phyloP scores from a whole-genome alignment of 37 sponge, comb jelly and placozoan species.

The Axinella damicornis region DNA sequence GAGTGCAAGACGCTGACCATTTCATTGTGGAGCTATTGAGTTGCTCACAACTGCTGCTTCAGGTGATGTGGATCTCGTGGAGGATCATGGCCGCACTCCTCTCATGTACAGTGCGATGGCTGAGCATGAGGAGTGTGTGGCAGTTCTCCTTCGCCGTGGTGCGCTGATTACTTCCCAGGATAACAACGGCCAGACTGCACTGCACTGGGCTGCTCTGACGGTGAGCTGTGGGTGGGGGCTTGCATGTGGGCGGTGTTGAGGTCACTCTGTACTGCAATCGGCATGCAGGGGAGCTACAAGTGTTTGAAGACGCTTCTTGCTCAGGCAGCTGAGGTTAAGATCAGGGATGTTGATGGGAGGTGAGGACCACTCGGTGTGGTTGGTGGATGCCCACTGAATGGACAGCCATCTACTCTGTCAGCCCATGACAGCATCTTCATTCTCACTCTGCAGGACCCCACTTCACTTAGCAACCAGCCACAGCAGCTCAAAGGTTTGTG shows the following conservation, averaged over 20 bases:
- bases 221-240: conserved; percentile 9
- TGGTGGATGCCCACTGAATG: neutral
- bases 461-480: conserved; percentile 74
- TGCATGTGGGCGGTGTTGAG: neutral
- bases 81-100: conserved; percentile 76
- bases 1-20: too few relatives aligned
- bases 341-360: conserved; percentile 85
- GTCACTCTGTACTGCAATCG: neutral
- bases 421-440: too few relatives aligned
- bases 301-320: conserved; percentile 69
- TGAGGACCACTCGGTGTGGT: neutral
- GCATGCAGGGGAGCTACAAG: conserved; percentile 43
- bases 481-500: conserved; percentile 45
- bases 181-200: conserved; percentile 70
- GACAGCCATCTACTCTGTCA: neutral
- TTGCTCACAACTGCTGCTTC: neutral
- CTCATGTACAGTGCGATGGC: conserved; percentile 81
- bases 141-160: conserved; percentile 69
- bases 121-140: conserved; percentile 68
- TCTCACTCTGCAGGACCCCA: conserved; percentile 58
- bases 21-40: too few relatives aligned
- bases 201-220: conserved; percentile 87
- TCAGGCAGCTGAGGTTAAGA: conserved; percentile 35
- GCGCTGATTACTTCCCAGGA: conserved; percentile 62
- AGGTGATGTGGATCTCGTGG: conserved; percentile 63